Conservation (phyloP, 2,888 invertebrate species). For the Gymnosoma rotundatum region DNA sequence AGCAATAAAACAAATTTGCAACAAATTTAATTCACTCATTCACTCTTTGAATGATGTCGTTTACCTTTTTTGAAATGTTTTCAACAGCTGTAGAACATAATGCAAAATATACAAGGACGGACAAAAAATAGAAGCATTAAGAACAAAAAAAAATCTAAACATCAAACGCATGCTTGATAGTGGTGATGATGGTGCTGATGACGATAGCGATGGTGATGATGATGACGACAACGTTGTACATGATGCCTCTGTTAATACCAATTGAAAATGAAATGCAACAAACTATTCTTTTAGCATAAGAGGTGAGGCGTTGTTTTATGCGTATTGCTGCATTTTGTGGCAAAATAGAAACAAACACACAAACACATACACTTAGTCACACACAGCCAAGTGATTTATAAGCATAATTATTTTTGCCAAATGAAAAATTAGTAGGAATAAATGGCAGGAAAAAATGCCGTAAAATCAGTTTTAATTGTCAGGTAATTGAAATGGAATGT, state of each 20-base stretch:
- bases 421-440: conserved; percentile 56
- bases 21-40: conserved; percentile 20
- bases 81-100: conserved; percentile 64
- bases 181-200: conserved; percentile 37
- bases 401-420: conserved; percentile 66
- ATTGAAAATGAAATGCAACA: conserved; percentile 53
- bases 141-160: not conserved
- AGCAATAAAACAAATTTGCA: conserved; percentile 31
- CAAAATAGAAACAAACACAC: conserved; percentile 21
- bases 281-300: conserved; percentile 36
- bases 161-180: conserved; percentile 51
- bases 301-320: conserved; percentile 53
- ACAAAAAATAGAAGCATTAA: not conserved
- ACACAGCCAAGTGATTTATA: conserved; percentile 64
- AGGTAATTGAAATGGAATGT: conserved; percentile 45
- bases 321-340: conserved; percentile 42
- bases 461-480: conserved; percentile 54
- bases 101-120: conserved; percentile 19
- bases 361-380: not conserved
- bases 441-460: conserved; percentile 47
- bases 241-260: conserved; percentile 52
- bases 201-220: not conserved
- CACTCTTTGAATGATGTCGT: not conserved
- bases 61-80: conserved; percentile 60
- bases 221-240: conserved; percentile 44